Conservation (phyloP, 2,888 invertebrate genomes). For the Mellilla xanthometata region DNA sequence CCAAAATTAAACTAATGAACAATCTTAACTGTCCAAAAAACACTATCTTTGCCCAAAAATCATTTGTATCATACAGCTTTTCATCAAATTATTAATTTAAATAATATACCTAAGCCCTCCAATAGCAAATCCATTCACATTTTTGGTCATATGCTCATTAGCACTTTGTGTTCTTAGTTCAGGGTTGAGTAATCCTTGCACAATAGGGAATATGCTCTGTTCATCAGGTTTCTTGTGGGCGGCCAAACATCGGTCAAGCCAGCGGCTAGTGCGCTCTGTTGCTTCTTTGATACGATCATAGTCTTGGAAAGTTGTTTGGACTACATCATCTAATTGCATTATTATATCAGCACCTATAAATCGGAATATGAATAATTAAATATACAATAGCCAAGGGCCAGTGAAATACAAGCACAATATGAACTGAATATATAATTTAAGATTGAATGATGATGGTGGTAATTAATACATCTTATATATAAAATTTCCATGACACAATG, state of each 20-base stretch:
- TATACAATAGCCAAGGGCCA: too few relatives aligned
- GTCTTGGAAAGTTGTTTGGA: constrained; percentile 92
- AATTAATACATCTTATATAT: too few relatives aligned
- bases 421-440: too few relatives aligned
- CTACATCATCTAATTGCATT: constrained; percentile 99
- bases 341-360: constrained; percentile 94
- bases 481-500: too few relatives aligned
- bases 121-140: constrained; percentile 96
- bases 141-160: constrained; percentile 87
- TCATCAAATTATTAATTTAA: too few relatives aligned
- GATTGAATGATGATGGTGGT: too few relatives aligned
- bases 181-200: constrained; percentile 96
- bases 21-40: too few relatives aligned
- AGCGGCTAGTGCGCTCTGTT: constrained; percentile 95
- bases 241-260: constrained; percentile 95
- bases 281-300: constrained; percentile 95
- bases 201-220: constrained; percentile 98
- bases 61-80: too few relatives aligned
- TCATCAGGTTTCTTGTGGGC: constrained; percentile 90
- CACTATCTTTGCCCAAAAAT: too few relatives aligned
- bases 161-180: constrained; percentile 92
- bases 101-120: constrained; percentile 91
- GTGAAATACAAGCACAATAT: too few relatives aligned
- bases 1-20: too few relatives aligned
- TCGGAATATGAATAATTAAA: too few relatives aligned